Percentiles rank a stretch among this genome's conserved stretches.
These are phyloP conservation scores for Todiramphus saurophagus DNA, from an alignment of 2,113 vertebrate species.

Conservation along the genomic window DNA sequence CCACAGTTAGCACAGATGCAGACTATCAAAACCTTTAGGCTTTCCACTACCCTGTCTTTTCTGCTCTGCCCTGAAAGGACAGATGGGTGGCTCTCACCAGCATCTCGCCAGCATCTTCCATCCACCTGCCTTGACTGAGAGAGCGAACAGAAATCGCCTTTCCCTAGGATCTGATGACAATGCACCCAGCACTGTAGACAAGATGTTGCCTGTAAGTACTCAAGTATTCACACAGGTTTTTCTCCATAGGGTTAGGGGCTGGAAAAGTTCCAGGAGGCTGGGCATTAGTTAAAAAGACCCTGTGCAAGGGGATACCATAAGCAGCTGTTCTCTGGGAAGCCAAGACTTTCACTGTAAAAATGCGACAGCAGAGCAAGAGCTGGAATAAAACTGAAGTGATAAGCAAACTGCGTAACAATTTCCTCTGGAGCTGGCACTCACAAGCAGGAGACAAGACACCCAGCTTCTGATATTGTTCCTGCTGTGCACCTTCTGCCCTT, in stretches of 20 bases:
- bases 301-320: neutral
- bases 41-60: neutral
- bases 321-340: constrained; percentile 2
- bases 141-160: neutral
- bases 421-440: constrained; percentile 9
- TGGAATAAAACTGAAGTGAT: neutral
- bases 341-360: neutral
- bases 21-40: neutral
- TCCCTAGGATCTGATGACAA: neutral
- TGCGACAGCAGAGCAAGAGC: neutral
- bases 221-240: neutral
- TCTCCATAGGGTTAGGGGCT: neutral
- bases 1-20: neutral
- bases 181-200: neutral
- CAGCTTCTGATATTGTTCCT: constrained; percentile 6
- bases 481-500: constrained; percentile 39
- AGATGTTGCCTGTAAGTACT: neutral
- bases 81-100: neutral
- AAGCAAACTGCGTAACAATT: neutral
- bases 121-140: neutral
- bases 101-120: neutral
- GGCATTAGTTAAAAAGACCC: neutral
- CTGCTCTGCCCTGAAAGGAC: neutral
- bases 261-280: neutral
- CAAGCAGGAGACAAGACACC: constrained; percentile 31